A percentile compares a stretch with the other conserved stretches of the same genome.
Conservation (phyloP, 2,113 vertebrate species). For the Cololabis saira region DNA sequence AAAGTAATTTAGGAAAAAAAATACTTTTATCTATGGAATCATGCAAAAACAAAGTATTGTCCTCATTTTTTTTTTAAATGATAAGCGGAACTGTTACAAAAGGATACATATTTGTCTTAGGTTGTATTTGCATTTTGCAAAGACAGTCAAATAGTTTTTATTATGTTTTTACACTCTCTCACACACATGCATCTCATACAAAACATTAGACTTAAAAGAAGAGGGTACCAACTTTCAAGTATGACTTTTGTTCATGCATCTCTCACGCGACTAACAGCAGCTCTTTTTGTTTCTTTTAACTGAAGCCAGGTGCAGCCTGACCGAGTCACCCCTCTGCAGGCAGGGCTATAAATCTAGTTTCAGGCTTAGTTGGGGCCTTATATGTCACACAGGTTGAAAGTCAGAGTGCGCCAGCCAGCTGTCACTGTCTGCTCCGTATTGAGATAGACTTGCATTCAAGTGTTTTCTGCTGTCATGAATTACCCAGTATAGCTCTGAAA, state of each 20-base stretch:
- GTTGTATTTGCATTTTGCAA: too few relatives aligned
- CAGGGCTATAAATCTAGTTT: constrained; percentile 57
- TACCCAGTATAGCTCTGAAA: constrained; percentile 12
- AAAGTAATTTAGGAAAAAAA: too few relatives aligned
- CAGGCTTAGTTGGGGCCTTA: constrained; percentile 54
- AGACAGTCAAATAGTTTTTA: too few relatives aligned
- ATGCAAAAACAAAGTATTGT: too few relatives aligned
- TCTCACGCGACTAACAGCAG: constrained; percentile 18
- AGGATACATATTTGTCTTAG: too few relatives aligned
- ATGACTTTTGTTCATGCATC: neutral
- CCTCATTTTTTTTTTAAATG: too few relatives aligned
- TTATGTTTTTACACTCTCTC: too few relatives aligned
- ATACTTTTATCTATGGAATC: too few relatives aligned
- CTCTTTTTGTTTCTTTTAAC: constrained; percentile 37
- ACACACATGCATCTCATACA: neutral
- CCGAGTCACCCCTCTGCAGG: constrained; percentile 30
- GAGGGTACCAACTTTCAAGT: neutral
- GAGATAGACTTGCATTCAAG: constrained; percentile 36
- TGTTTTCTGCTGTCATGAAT: constrained; percentile 45
- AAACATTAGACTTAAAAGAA: too few relatives aligned
- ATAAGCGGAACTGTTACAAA: too few relatives aligned
- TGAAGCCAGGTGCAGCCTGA: constrained; percentile 48
- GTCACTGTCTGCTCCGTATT: constrained; percentile 51
- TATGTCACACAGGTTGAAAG: constrained; percentile 54
- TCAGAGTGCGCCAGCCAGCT: constrained; percentile 54